Evolutionary conservation across 2,888 invertebrate species (phyloP), one percentile per base, ranked within the genome.

Genomic region (Nebria brevicollis): DNA sequence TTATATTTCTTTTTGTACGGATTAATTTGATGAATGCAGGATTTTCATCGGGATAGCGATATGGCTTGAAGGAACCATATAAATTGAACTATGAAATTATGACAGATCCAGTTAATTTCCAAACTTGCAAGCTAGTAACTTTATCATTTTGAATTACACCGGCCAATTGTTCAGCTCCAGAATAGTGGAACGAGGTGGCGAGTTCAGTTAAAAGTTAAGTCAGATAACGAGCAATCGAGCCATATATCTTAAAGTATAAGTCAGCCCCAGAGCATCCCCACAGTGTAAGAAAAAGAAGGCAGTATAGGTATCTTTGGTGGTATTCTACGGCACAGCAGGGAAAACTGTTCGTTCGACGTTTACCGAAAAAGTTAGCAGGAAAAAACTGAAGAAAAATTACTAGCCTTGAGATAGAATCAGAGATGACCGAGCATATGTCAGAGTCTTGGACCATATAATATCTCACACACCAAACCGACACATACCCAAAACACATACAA

Each of bases 401-500:
- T 66, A 66, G 76, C 81, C 81, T 76, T 65, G 70, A 81, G 81
- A 81, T 77, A 81, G 81, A 81, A 81, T 81, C 81, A 77, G 81
- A 81, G 77, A 81, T 81, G 81, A 81, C 77, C 81, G 81, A 66
- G 66, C 81, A 81, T 81, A 81, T 81, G 81, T 81, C 81, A 80
- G 80, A 80, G 80, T 80, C 80, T 75, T 73, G 75, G 75, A 75
- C 80, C 80, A 80, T 80, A 80, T 75, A 80, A 80, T 80, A 80
- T 80, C 80, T 80, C 75, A 70, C 70, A 54, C 54, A 54, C 54
- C 54, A 54, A 8, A 54, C 7, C 13, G 54, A 54, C 54, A 7
- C 54, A 7, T 54, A 54, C 34, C 34, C 34, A 34, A 34, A 34
- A 34, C 34, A 34, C 11, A 13, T 54, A 54, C 7, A 54, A 11